Evolutionary conservation across 2,888 invertebrate species (phyloP), one percentile per base, ranked within the genome.

Genomic region (Drosophila multiciliata): DNA sequence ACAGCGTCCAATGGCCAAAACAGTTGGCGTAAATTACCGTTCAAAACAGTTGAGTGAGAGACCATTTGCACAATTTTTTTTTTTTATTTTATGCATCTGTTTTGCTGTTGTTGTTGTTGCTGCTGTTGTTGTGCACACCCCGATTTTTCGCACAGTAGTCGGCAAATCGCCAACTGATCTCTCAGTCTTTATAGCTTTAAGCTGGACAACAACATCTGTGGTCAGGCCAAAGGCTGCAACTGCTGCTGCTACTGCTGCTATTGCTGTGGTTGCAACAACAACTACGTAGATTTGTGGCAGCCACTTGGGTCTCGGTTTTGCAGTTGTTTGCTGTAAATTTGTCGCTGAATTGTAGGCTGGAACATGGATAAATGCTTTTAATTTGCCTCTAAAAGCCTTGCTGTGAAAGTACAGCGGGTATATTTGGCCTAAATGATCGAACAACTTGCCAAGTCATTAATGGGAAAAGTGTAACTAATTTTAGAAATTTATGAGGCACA

Each of bases 1-100:
- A 50, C 72, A 81, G 61, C 83, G 71, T 57, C 42, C 62, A 69
- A 68, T 59, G 75, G 70, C 78, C 78, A 72, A 78, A 78, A 71
- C 62, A 67, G 83, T 88, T 85, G 83, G 90, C 83, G 85, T 88
- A 89, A 85, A 85, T 85, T 89, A 85, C 85, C 71, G 90, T 83
- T 72, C 58, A 78, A 77, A 83, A 75, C 60, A 73, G 52, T 71
- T 70, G 70, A 67, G 49, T 62, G 63, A 70, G 53, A 71, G 40
- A 72, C 52, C 63, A 58, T 61, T 64, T 60, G 64, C 71, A 67
- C 67, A 67, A 38, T 66, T 66, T 70, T 68, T 20, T 62, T 48
- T 57, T 57, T 55, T 23, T 42, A 52, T 48, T 61, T 72, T 62
- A 65, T 61, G 62, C 67, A 67, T 66, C 33, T 75, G 64, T 62